phyloP scores from a whole-genome alignment of 2,113 vertebrate species.

The Lichenostomus cassidix region DNA sequence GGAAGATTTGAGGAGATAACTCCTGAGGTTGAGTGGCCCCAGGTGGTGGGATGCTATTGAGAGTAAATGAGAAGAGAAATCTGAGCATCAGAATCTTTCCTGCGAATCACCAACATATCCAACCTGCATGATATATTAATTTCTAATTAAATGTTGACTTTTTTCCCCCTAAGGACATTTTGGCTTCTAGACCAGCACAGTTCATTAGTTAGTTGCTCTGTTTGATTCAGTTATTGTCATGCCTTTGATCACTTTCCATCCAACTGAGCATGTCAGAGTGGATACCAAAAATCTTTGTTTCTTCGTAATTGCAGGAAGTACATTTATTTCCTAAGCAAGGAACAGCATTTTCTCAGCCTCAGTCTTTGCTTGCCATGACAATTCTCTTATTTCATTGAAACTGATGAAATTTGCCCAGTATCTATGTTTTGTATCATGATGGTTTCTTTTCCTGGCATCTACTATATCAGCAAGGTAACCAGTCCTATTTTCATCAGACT shows the following conservation, averaged over 20 bases:
- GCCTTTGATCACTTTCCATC: slow-evolving; percentile 19
- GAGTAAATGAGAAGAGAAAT: slow-evolving; percentile 15
- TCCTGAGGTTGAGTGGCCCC: neutral
- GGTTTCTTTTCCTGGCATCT: neutral
- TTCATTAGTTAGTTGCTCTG: slow-evolving; percentile 24
- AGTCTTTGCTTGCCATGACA: neutral
- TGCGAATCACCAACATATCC: neutral
- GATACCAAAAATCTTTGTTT: neutral
- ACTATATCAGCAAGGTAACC: neutral
- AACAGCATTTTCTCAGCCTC: neutral
- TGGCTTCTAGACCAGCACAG: neutral
- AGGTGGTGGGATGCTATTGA: neutral
- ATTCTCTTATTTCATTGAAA: neutral
- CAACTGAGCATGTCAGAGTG: neutral
- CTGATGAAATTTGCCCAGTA: neutral
- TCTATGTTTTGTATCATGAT: neutral
- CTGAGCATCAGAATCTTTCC: neutral
- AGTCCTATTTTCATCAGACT: neutral
- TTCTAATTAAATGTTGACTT: slow-evolving; percentile 37
- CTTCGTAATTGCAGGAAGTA: neutral
- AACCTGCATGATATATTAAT: neutral
- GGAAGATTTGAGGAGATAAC: neutral
- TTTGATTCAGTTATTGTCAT: slow-evolving; percentile 15
- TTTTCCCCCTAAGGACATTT: neutral
- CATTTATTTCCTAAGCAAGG: neutral